phyloP scores from a whole-genome alignment of 2,113 vertebrate species.

The Podilymbus podiceps region DNA sequence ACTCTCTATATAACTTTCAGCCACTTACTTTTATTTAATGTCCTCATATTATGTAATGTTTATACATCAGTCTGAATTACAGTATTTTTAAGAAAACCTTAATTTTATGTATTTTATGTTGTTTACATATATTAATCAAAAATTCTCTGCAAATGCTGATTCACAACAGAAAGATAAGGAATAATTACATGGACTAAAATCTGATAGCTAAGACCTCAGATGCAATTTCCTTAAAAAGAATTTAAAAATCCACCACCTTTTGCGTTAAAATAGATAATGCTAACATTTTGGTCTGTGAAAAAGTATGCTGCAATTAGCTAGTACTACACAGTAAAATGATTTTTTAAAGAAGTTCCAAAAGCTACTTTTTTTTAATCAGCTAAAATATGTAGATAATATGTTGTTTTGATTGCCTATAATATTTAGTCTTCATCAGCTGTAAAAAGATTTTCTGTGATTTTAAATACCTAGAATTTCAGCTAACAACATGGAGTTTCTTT shows the following conservation, averaged over 20 bases:
- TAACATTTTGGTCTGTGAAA: constrained; percentile 23
- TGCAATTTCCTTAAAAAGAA: neutral
- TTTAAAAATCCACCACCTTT: neutral
- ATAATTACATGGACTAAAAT: neutral
- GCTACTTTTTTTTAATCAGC: constrained; percentile 66
- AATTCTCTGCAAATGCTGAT: neutral
- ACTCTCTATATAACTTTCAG: neutral
- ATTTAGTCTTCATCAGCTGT: constrained; percentile 74
- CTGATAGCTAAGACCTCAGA: neutral
- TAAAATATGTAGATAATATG: constrained; percentile 77
- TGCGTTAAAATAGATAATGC: constrained; percentile 18
- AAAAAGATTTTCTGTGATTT: constrained; percentile 72
- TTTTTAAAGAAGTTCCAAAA: constrained; percentile 50
- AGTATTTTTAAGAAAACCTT: neutral
- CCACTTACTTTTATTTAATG: neutral
- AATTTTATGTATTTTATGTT: neutral
- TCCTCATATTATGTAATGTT: neutral
- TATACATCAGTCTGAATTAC: neutral
- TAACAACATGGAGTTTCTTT: constrained; percentile 67
- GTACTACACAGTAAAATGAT: constrained; percentile 29
- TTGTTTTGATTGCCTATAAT: constrained; percentile 75
- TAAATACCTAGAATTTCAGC: constrained; percentile 71
- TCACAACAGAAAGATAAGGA: neutral
- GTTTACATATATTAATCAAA: neutral
- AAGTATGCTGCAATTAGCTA: constrained; percentile 28